phyloP scores from a whole-genome alignment of 2,113 vertebrate genomes.

The Callaeas wilsoni region DNA sequence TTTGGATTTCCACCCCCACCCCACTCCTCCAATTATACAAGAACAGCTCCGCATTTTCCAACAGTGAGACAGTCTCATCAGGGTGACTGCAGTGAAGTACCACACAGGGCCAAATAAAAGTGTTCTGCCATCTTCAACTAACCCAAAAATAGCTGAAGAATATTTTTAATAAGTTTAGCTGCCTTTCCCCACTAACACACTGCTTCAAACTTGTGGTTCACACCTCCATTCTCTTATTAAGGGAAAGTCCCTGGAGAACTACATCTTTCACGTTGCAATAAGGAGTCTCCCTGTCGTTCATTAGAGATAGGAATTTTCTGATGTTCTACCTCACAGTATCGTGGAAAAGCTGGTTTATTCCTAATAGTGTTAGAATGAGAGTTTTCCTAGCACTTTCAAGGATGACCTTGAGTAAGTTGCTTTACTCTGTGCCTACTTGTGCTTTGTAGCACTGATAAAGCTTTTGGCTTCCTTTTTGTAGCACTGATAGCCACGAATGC shows the following conservation, averaged over 20 bases:
- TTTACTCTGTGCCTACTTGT: not conserved
- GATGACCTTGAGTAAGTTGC: not conserved
- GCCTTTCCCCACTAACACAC: not conserved
- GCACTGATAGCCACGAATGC: not conserved
- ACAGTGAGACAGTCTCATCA: not conserved
- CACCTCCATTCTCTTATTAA: not conserved
- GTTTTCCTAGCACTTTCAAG: not conserved
- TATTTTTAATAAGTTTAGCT: not conserved
- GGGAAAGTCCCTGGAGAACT: not conserved
- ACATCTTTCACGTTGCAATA: not conserved
- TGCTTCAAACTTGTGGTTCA: not conserved
- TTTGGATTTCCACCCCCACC: not conserved
- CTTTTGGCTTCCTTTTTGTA: not conserved
- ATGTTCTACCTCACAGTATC: not conserved
- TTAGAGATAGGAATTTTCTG: not conserved
- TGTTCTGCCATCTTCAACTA: not conserved
- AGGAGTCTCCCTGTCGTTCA: not conserved
- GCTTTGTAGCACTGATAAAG: not conserved
- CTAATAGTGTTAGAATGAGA: not conserved
- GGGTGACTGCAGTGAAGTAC: not conserved
- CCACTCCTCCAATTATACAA: not conserved
- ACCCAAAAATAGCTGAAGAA: not conserved
- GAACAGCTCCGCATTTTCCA: not conserved
- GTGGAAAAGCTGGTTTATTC: not conserved
- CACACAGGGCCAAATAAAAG: not conserved